Evolutionary conservation across 2,888 invertebrate genomes (phyloP), one percentile per base, ranked within the genome.

Genomic region (Acanthococcus lagerstroemiae): DNA sequence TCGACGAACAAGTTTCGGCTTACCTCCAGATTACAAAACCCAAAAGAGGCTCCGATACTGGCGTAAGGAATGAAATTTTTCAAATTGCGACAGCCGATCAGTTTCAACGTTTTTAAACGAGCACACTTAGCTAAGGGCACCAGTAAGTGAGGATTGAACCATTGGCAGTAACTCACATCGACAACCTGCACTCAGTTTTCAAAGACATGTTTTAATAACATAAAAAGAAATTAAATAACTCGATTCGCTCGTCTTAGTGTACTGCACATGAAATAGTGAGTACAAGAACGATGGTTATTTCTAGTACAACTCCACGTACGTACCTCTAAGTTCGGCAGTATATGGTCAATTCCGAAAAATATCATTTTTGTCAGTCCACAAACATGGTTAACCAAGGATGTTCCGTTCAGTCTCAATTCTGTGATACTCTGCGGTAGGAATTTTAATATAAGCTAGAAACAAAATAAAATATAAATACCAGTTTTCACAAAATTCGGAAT

Each of bases 41-140:
- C 90, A 73, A 84, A 85, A 70, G 85, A 77, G 0, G 85, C 81
- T 0, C 88, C 84, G 67, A 90, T 81, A 72, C 87, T 86, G 0
- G 87, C 83, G 75, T 89, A 89, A 0, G 88, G 87, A 17, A 87
- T 83, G 72, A 85, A 86, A 74, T 88, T 86, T 0, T 81, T 80
- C 69, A 90, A 76, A 55, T 83, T 79, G 65, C 76, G 76, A 72
- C 90, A 90, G 45, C 84, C 83, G 48, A 82, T 79, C 70, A 87
- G 75, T 65, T 82, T 79, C 4, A 90, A 77, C 45, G 82, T 80
- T 46, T 81, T 80, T 25, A 90, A 78, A 5, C 77, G 75, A 1
- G 79, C 76, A 73, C 86, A 77, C 77, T 89, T 90, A 72, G 87
- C 86, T 1, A 90, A 77, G 0, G 86, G 82, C 75, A 90, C 79